These are phyloP conservation scores for Nipponacmea schrenckii DNA, from an alignment of 2,888 invertebrate species.

Conservation along the genomic window DNA sequence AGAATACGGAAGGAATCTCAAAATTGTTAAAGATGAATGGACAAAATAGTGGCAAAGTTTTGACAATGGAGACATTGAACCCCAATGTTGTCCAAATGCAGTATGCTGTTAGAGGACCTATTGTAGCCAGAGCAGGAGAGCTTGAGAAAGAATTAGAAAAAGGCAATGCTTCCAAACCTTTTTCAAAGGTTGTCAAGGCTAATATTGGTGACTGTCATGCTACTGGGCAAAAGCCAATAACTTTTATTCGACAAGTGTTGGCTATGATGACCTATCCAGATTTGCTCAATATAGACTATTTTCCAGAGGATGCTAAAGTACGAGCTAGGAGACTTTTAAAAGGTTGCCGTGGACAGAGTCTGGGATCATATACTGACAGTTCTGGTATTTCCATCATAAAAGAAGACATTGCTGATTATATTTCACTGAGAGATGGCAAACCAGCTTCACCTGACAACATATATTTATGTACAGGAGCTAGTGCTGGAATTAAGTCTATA, in stretches of 20 bases:
- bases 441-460: conserved; percentile 82
- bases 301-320: conserved; percentile 85
- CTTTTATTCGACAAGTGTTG: conserved; percentile 91
- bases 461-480: conserved; percentile 88
- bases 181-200: conserved; percentile 90
- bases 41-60: conserved; percentile 35
- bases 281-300: conserved; percentile 75
- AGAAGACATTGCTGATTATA: conserved; percentile 87
- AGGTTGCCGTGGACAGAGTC: conserved; percentile 82
- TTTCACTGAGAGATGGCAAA: conserved; percentile 80
- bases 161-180: conserved; percentile 75
- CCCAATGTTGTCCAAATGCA: conserved; percentile 90
- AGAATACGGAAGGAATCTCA: too few relatives aligned
- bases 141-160: conserved; percentile 83
- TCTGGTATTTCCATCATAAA: conserved; percentile 90
- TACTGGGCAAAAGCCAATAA: conserved; percentile 95
- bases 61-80: conserved; percentile 83
- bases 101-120: conserved; percentile 97
- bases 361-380: conserved; percentile 75
- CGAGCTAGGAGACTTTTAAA: conserved; percentile 76
- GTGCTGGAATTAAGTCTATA: conserved; percentile 89
- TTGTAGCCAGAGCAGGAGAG: conserved; percentile 90
- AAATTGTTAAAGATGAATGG: background rate
- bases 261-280: conserved; percentile 81
- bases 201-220: conserved; percentile 99